phyloP scores from a whole-genome alignment of 2,113 vertebrate species.

The Rhinopomastus cyanomelas region DNA sequence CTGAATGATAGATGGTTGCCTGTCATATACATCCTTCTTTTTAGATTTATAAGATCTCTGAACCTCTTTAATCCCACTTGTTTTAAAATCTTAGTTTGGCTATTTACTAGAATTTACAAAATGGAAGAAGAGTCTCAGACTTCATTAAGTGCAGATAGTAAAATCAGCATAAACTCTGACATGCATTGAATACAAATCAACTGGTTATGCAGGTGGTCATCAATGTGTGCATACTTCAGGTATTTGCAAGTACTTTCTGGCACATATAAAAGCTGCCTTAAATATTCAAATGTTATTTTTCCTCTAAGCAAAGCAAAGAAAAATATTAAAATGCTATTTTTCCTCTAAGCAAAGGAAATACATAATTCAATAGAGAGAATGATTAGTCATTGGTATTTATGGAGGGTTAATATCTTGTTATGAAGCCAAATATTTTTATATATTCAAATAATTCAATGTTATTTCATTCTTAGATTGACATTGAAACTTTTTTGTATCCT shows the following conservation, averaged over 20 bases:
- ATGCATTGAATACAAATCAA: not conserved
- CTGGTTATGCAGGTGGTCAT: not conserved
- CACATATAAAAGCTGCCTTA: not conserved
- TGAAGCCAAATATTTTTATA: not conserved
- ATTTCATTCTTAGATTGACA: slow-evolving; percentile 27
- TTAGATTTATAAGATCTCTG: not conserved
- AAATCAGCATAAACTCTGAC: not conserved
- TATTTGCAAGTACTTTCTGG: not conserved
- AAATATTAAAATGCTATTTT: not conserved
- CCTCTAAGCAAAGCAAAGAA: not conserved
- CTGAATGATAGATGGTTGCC: not conserved
- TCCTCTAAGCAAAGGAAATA: not conserved
- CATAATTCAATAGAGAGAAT: not conserved
- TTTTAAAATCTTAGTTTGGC: not conserved
- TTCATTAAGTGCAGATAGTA: not conserved
- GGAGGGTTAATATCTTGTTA: not conserved
- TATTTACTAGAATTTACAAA: not conserved
- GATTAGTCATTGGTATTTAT: not conserved
- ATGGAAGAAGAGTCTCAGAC: not conserved
- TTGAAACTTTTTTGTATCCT: slow-evolving; percentile 34
- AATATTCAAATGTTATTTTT: not conserved
- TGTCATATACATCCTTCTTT: not conserved
- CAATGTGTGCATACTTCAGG: not conserved
- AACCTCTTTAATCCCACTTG: not conserved
- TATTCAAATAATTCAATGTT: not conserved